phyloP scores from a whole-genome alignment of 2,888 invertebrate species.

The Nephrotoma appendiculata region DNA sequence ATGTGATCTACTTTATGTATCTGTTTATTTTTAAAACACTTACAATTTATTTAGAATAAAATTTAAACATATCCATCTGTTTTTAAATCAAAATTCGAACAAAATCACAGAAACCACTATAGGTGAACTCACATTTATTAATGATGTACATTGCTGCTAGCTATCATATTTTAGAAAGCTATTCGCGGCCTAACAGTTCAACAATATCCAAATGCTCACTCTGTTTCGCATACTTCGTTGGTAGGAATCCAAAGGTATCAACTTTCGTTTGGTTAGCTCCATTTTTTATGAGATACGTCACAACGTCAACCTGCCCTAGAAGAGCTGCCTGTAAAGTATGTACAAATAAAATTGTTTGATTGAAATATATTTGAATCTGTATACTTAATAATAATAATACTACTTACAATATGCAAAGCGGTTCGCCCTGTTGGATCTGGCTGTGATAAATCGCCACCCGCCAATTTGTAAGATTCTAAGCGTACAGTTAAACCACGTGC shows the following conservation, averaged over 20 bases:
- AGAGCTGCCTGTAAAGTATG: slow-evolving; percentile 37
- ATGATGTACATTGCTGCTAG: neutral
- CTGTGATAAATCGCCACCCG: slow-evolving; percentile 50
- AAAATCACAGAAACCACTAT: neutral
- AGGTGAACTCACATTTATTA: no score
- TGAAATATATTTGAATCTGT: neutral
- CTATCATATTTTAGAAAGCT: neutral
- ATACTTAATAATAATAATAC: neutral
- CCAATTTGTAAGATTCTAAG: slow-evolving; percentile 43
- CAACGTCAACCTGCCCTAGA: slow-evolving; percentile 36
- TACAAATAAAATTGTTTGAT: slow-evolving; percentile 11
- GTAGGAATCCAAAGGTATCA: slow-evolving; percentile 41
- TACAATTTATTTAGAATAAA: neutral
- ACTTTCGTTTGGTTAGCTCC: slow-evolving; percentile 28
- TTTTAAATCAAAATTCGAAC: neutral
- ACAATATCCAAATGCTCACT: neutral
- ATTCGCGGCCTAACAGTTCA: neutral
- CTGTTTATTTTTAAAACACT: neutral
- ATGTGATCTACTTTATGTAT: neutral
- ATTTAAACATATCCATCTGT: neutral
- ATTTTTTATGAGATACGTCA: slow-evolving; percentile 37
- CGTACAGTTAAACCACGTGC: slow-evolving; percentile 41
- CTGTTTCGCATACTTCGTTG: slow-evolving; percentile 37
- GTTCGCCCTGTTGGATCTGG: slow-evolving; percentile 49
- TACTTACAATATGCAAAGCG: slow-evolving; percentile 45